Evolutionary conservation across 23 tunicate genomes (phyloP), one percentile per base, ranked within the genome.

Genomic region (Trididemnum nubilum): DNA sequence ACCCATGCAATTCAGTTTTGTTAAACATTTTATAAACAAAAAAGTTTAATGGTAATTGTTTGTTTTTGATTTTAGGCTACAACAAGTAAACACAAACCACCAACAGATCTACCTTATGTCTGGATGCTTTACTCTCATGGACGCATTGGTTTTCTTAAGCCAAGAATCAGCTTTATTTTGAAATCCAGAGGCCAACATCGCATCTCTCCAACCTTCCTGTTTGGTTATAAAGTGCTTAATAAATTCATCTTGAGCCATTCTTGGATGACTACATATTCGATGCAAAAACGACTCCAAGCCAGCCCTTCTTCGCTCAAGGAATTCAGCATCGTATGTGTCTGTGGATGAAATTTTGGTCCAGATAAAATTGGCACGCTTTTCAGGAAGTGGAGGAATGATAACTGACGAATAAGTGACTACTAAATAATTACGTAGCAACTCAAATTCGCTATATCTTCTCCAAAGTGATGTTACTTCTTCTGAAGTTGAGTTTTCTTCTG

Each of bases 391-490:
- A 24, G 98, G 93, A 38, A 93, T 61, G 51, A 93, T 82, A 64
- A 93, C 86, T 0, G 98, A 72, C 25, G 98, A 89, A 64, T 93
- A 93, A 1, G 64, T 79, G 2, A 78, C 98, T 0, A 80, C 64
- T 3, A 93, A 82, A 34, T 93, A 93, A 71, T 93, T 87, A 24
- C 93, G 71, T 18, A 93, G 77, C 58, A 93, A 67, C 37, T 93
- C 98, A 83, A 93, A 93, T 51, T 93, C 98, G 49, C 89, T 87
- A 81, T 87, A 93, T 67, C 93, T 71, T 57, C 98, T 73, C 93
- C 98, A 88, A 0, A 88, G 36, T 31, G 98, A 88, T 18, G 89
- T 73, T 2, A 93, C 89, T 65, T 87, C 88, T 33, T 81, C 83
- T 28, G 38, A 33, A 22, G 57, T 12, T 12, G 57, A 38, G 15